phyloP scores from a whole-genome alignment of 2,888 invertebrate genomes.

The Dinocampus coccinellae region DNA sequence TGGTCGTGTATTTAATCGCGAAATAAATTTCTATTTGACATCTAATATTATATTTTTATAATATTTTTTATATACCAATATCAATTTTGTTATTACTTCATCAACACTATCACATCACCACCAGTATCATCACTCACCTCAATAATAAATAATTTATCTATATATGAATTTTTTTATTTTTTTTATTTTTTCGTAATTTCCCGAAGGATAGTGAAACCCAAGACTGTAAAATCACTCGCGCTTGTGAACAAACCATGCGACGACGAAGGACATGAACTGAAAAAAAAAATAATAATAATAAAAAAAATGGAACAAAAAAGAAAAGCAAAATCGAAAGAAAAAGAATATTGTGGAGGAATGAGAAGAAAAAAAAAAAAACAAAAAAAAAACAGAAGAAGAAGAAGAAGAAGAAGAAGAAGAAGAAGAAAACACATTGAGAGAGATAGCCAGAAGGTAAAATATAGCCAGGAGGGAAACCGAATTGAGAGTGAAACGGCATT shows the following conservation, averaged over 20 bases:
- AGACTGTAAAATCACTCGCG: conserved; percentile 18
- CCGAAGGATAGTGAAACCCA: conserved; percentile 10
- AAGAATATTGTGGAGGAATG: too few species aligned
- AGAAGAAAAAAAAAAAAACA: background rate
- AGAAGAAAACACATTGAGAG: background rate
- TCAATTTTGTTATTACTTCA: background rate
- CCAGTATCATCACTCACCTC: too few species aligned
- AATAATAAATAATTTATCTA: too few species aligned
- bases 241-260: conserved; percentile 23
- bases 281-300: background rate
- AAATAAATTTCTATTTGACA: background rate
- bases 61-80: background rate
- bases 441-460: conserved; percentile 33
- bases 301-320: background rate
- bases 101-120: too few species aligned
- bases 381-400: background rate
- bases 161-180: too few species aligned
- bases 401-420: conserved; percentile 5
- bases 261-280: conserved; percentile 3
- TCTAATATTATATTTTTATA: background rate
- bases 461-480: conserved; percentile 27
- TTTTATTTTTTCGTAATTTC: too few species aligned
- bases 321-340: background rate
- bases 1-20: background rate
- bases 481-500: conserved; percentile 46